Percentiles rank a stretch among this genome's conserved stretches.
phyloP scores from a whole-genome alignment of 1,140 invertebrate species.

The Hypsibius dujardini region DNA sequence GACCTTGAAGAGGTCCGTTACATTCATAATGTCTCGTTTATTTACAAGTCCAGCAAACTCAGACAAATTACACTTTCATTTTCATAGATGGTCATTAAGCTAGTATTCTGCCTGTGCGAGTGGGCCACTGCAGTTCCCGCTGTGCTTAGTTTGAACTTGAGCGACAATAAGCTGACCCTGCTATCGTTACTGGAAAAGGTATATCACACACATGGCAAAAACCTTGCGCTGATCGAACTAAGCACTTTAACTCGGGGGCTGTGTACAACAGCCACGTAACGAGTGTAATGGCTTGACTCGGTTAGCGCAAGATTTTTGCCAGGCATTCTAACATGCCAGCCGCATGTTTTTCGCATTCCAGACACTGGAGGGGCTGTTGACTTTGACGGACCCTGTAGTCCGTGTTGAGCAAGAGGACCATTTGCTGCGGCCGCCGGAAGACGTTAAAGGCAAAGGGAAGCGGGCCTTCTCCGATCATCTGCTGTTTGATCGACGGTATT shows the following conservation, averaged over 20 bases:
- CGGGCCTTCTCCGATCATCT: constrained; percentile 12
- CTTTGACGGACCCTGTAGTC: not conserved
- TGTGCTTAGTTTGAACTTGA: no score
- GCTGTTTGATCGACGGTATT: constrained; percentile 3
- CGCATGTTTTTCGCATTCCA: not conserved
- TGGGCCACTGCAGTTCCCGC: not conserved
- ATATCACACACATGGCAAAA: no score
- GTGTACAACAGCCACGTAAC: no score
- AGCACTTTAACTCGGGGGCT: no score
- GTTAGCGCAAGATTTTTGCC: no score
- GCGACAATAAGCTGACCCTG: no score
- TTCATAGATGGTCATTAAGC: not conserved
- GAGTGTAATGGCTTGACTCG: no score
- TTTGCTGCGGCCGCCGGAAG: not conserved
- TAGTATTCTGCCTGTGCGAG: constrained; percentile 9
- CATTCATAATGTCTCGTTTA: no score
- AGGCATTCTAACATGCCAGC: not conserved
- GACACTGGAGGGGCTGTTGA: not conserved
- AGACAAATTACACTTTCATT: not conserved
- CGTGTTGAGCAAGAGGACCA: not conserved
- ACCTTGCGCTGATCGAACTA: no score
- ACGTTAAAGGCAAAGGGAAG: not conserved
- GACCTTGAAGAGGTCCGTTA: not conserved
- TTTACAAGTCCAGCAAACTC: not conserved
- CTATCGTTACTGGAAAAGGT: no score